Evolutionary conservation across 1,140 invertebrate species (phyloP).

Genomic region (Sitophilus oryzae): DNA sequence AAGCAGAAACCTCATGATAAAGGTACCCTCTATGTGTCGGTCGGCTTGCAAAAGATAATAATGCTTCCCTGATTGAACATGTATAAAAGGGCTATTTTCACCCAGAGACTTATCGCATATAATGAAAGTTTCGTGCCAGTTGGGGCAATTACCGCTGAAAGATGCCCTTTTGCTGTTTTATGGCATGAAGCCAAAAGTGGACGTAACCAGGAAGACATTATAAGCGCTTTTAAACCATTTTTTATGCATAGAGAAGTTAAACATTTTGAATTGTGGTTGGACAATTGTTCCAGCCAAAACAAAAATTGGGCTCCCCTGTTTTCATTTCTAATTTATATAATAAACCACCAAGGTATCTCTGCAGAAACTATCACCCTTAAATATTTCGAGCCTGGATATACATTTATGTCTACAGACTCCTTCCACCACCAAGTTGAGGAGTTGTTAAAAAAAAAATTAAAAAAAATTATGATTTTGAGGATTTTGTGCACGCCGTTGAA

Average conservation of each 20-base stretch:
- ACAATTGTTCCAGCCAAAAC: too few species aligned
- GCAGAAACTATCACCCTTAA: too few species aligned
- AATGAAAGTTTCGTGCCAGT: slow-evolving; percentile 5
- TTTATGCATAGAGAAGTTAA: not conserved
- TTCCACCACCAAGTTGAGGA: too few species aligned
- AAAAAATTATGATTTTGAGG: not conserved
- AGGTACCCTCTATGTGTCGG: not conserved
- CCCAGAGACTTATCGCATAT: slow-evolving; percentile 1
- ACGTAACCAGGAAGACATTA: slow-evolving; percentile 4
- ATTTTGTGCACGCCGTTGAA: too few species aligned
- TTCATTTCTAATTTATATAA: slow-evolving; percentile 1
- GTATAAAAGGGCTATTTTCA: not conserved
- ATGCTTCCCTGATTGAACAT: slow-evolving; percentile 2
- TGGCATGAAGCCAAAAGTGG: not conserved
- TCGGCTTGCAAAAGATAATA: slow-evolving; percentile 1
- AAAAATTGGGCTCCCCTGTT: not conserved
- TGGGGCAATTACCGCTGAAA: not conserved
- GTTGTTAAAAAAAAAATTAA: not conserved
- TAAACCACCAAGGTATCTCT: not conserved
- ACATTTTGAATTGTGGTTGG: not conserved
- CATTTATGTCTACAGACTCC: too few species aligned
- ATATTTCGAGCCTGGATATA: too few species aligned
- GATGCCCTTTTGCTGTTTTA: not conserved
- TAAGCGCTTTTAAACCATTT: not conserved
- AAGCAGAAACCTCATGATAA: not conserved